Base-by-base conservation (phyloP, 2,797 vertebrate species). In the Falco columbarius region DNA sequence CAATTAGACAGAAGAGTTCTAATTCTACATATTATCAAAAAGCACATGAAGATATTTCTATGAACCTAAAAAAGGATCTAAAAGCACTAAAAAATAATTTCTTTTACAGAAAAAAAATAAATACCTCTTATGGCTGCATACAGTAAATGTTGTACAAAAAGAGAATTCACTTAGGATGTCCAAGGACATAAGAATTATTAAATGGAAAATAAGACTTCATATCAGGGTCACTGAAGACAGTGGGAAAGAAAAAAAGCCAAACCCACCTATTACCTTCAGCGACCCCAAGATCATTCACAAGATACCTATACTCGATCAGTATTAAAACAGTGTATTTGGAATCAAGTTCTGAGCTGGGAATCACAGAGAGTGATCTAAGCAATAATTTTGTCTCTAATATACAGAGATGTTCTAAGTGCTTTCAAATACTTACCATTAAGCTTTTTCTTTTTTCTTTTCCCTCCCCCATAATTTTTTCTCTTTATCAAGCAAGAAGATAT, bases 391-490 rank as follows among this genome's bases (percentile, higher is more conserved):
- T 1, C 36, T 83, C 89, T 65, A 52, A 40, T 73, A 32, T 4
- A 32, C 11, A 47, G 13, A 77, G 11, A 23, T 22, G 4, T 63
- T 89, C 56, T n/a, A 20, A 77, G 62, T 72, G 11, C 6, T 56
- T 89, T 73, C 62, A 85, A 34, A 66, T 55, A 76, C 13, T 70
- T 55, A 12, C 8, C 56, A 30, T 21, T 49, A 61, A 61, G 3
- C 1, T 56, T 62, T 47, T 75, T 8, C 2, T 30, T 51, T 30
- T 21, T 1, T 10, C 32, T 38, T 22, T 59, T 29, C 9, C 5
- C 18, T 7, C 5, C 1, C 1, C 5, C 30, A 4, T 29, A 0
- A 2, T 42, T 29, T 54, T 55, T 26, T 12, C 4, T 80, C 15
- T 44, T 81, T 81, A 79, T 61, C 22, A 70, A 76, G 40, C 9